These are phyloP conservation scores for Micromesistius poutassou DNA, from an alignment of 2,797 vertebrate genomes.

Conservation along the genomic window DNA sequence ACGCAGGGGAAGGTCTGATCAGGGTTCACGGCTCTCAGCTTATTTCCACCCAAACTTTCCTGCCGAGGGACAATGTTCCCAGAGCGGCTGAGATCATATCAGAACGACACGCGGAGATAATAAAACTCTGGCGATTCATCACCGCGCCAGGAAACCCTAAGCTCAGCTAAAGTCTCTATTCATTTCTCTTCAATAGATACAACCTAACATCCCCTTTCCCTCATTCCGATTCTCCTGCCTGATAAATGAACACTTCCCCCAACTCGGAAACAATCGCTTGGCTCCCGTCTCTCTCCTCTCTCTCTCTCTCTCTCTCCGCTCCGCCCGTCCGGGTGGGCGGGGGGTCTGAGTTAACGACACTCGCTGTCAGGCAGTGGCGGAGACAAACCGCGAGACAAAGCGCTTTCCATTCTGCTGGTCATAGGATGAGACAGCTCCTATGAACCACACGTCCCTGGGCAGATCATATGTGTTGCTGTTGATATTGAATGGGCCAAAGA, in stretches of 20 bases:
- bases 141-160: constrained; percentile 51
- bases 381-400: too few relatives aligned
- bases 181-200: constrained; percentile 50
- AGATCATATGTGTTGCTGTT: too few relatives aligned
- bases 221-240: constrained; percentile 36
- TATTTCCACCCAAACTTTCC: constrained; percentile 47
- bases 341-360: too few relatives aligned
- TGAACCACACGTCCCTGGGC: too few relatives aligned
- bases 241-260: constrained; percentile 50
- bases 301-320: neutral
- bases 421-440: too few relatives aligned
- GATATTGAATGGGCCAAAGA: too few relatives aligned
- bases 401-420: too few relatives aligned
- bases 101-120: constrained; percentile 51
- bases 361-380: too few relatives aligned
- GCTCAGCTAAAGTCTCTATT: constrained; percentile 66
- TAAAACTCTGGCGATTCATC: constrained; percentile 59
- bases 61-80: constrained; percentile 40
- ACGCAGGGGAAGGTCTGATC: too few relatives aligned
- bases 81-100: constrained; percentile 60
- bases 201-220: constrained; percentile 30
- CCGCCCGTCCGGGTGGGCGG: too few relatives aligned
- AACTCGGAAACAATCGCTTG: constrained; percentile 36
- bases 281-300: neutral
- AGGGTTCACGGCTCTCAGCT: neutral